A percentile compares a stretch with the other conserved stretches of the same genome.
Evolutionary conservation across 2,888 invertebrate species (phyloP).

Genomic region (Euphydryas editha): DNA sequence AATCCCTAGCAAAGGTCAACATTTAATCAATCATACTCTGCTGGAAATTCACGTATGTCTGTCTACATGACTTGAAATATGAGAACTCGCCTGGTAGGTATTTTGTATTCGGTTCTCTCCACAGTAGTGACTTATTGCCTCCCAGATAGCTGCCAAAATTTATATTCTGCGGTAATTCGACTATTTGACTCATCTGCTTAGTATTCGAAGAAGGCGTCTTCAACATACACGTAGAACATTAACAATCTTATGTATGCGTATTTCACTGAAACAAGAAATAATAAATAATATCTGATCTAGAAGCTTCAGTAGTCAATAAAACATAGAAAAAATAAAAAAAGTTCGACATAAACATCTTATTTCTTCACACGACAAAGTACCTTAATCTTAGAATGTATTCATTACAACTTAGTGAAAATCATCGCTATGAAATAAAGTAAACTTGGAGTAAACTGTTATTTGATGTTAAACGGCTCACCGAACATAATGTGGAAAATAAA

Average conservation of each 20-base stretch:
- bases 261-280: too few relatives aligned
- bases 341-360: not conserved
- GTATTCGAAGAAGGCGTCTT: constrained; percentile 23
- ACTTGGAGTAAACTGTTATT: not conserved
- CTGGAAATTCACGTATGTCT: constrained; percentile 60
- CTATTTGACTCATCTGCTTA: constrained; percentile 36
- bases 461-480: not conserved
- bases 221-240: not conserved
- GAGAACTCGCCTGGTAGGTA: constrained; percentile 21
- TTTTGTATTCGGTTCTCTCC: constrained; percentile 32
- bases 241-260: not conserved
- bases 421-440: not conserved
- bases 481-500: not conserved
- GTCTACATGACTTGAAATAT: constrained; percentile 38
- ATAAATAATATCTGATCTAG: too few relatives aligned
- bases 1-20: constrained; percentile 45
- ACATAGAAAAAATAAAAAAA: too few relatives aligned
- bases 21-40: constrained; percentile 71
- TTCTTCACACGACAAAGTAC: not conserved
- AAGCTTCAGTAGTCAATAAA: not conserved
- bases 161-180: constrained; percentile 34
- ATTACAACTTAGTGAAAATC: not conserved
- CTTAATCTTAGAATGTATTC: not conserved
- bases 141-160: constrained; percentile 41
- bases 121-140: constrained; percentile 69